phyloP scores from a whole-genome alignment of 2,113 vertebrate species.

The Pseudorectes ferrugineus region DNA sequence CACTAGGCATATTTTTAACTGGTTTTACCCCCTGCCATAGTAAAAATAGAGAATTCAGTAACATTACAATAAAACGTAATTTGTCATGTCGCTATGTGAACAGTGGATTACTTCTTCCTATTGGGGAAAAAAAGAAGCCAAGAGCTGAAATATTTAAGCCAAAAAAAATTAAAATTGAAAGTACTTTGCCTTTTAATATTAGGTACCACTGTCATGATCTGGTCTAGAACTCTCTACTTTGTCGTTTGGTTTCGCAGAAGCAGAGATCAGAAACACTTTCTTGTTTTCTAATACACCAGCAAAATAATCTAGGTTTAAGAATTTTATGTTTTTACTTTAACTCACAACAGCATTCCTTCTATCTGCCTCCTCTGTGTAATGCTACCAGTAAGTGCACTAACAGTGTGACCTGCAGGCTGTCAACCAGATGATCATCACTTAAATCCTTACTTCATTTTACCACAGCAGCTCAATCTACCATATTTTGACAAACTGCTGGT shows the following conservation, averaged over 20 bases:
- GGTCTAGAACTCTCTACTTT: background rate
- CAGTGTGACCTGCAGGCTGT: background rate
- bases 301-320: background rate
- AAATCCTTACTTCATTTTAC: background rate
- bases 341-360: background rate
- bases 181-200: background rate
- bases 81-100: background rate
- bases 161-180: background rate
- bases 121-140: background rate
- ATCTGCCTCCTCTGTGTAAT: background rate
- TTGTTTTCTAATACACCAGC: background rate
- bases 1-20: background rate
- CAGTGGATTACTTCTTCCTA: background rate
- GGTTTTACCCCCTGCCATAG: rapidly evolving
- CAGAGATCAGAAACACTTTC: background rate
- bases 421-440: background rate
- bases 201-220: background rate
- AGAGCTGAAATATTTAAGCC: background rate
- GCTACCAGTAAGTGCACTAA: background rate
- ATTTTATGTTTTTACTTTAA: background rate
- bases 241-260: background rate
- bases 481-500: background rate
- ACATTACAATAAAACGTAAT: background rate
- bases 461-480: background rate
- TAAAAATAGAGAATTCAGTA: background rate